These are phyloP conservation scores for Turritopsis dohrnii DNA, from an alignment of 30 jellyfish, hydroid and myxozoan species.

Conservation along the genomic window DNA sequence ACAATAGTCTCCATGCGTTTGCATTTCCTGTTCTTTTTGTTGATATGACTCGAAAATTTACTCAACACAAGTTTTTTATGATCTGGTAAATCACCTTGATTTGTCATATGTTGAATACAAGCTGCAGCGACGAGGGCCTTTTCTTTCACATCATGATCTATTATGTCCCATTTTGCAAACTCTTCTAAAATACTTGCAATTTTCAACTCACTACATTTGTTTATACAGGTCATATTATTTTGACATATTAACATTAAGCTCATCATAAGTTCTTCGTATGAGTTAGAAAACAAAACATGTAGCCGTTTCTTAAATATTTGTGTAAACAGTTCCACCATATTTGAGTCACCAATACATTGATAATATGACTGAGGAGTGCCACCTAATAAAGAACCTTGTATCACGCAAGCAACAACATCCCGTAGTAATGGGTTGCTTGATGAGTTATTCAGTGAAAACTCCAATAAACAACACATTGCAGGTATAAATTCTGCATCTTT, in stretches of 20 bases:
- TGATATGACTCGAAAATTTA: not conserved
- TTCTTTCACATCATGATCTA: constrained; percentile 10
- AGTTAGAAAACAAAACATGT: not conserved
- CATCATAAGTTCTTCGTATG: constrained; percentile 1
- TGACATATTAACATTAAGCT: constrained; percentile 6
- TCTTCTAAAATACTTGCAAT: not conserved
- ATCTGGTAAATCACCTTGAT: constrained; percentile 8
- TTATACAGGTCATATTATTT: not conserved
- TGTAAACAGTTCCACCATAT: not conserved
- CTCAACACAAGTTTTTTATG: constrained; percentile 1
- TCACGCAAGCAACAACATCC: not conserved
- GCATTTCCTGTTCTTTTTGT: not conserved
- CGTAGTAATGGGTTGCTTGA: not conserved
- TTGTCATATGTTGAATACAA: constrained; percentile 1
- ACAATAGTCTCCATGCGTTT: not conserved
- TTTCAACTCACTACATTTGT: not conserved
- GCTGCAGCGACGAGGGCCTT: not conserved
- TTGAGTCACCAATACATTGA: not conserved
- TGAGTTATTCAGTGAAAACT: not conserved
- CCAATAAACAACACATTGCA: not conserved
- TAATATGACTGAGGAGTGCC: constrained; percentile 1
- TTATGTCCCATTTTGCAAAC: not conserved
- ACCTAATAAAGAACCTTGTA: not conserved
- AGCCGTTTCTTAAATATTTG: not conserved
- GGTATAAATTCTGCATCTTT: not conserved